Evolutionary conservation across 2,113 vertebrate species (phyloP), one percentile per base, ranked within the genome.

Genomic region (Gulo gulo): DNA sequence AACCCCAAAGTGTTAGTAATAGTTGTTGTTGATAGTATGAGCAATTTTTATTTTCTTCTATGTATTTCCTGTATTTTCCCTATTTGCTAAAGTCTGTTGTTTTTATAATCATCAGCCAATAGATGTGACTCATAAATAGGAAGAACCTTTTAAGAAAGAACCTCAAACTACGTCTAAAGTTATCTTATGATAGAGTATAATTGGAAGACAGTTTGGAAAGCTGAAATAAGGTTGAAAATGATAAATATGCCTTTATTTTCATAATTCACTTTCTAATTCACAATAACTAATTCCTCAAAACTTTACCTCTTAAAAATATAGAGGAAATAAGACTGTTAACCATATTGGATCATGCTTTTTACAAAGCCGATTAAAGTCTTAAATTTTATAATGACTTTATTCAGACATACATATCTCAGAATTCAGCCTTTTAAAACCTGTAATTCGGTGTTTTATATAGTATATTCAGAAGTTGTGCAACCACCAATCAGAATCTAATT

Each of bases 201-300:
- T 39, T 92, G 6, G 50, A 91, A 95, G 67, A 95, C 15, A 82
- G n/a, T 95, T 91, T 93, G 24, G 57, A 95, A 97, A 85, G 47
- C 80, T 94, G 29, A 69, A 88, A 61, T 84, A 78, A 69, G 13
- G 1, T 88, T 34, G 45, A 80, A 88, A 50, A 11, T 31, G 92
- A n/a, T 85, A 93, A 85, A 87, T 96, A 50, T 24, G 4, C 26
- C 34, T 94, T 83, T 57, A 34, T 87, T 39, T 95, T 89, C 39
- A 82, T 50, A 81, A 52, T 88, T 88, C 7, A 83, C 34, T 82
- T 94, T 78, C 21, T 92, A 50, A 67, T 96, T 93, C 39, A 26
- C 8, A 88, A 23, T 80, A 23, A 89, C 47, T 67, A 93, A 85
- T 76, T 93, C 61, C 24, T 97, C 10, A 96, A 55, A 93, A 86